These are phyloP conservation scores for Dilophus febrilis DNA, from an alignment of 2,888 invertebrate species.

Conservation along the genomic window DNA sequence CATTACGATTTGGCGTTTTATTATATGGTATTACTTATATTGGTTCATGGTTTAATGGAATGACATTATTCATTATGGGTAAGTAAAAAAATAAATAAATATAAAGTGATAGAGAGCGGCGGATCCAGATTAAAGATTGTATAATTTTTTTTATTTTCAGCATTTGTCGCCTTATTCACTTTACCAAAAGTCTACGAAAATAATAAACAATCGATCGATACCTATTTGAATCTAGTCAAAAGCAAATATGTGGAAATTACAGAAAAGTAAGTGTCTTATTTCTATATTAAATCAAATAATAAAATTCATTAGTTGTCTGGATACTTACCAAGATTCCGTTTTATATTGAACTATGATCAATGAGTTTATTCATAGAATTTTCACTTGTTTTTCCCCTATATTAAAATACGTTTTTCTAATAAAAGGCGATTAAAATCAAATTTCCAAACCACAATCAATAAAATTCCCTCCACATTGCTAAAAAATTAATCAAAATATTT, in stretches of 20 bases:
- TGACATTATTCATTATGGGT: constrained; percentile 95
- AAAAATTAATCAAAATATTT: neutral
- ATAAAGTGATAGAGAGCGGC: too few species aligned
- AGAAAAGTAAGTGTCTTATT: constrained; percentile 51
- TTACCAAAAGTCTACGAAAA: constrained; percentile 92
- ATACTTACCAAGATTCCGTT: too few species aligned
- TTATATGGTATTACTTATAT: constrained; percentile 95
- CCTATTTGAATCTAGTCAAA: constrained; percentile 73
- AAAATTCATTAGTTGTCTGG: too few species aligned
- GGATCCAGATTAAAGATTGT: constrained; percentile 7
- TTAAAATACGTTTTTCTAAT: too few species aligned
- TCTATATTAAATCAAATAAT: too few species aligned
- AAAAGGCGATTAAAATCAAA: too few species aligned
- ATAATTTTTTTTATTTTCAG: constrained; percentile 36
- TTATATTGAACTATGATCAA: too few species aligned
- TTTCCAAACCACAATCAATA: too few species aligned
- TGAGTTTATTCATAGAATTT: too few species aligned
- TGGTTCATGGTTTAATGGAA: constrained; percentile 98
- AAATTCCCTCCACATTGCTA: neutral
- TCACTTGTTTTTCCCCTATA: too few species aligned
- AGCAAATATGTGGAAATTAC: constrained; percentile 77
- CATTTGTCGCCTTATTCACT: constrained; percentile 82
- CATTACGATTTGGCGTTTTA: constrained; percentile 84
- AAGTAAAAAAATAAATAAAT: constrained; percentile 18
- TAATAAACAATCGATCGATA: constrained; percentile 86